Evolutionary conservation across 1,140 invertebrate species (phyloP), one percentile per base, ranked within the genome.

Genomic region (Papilio dardanus): DNA sequence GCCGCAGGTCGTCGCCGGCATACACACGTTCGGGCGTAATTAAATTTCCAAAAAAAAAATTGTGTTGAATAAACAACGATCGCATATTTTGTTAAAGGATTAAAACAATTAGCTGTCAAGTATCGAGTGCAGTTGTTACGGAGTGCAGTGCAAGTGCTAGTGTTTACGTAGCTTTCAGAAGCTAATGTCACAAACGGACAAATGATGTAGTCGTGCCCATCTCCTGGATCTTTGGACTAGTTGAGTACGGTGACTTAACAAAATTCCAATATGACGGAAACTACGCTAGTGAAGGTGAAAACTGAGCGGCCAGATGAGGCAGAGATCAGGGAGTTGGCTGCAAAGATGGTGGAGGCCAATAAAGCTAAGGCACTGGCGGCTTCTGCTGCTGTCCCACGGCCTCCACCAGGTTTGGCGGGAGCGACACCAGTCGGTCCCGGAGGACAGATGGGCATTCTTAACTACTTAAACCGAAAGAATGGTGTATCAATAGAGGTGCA

Each of bases 321-420:
- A 74, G 97, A 98, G 92, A 98, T 98, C 88, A 94, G 95, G 83
- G 97, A 97, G 90, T 83, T 98, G 93, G 97, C 97, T 76, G 96
- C 96, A 81, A 97, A 97, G 92, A 96, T 98, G 95, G 95, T 96
- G 90, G 97, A 97, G 92, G 96, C 96, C 75, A 97, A 97, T 89
- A 97, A 96, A 90, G 96, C 96, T 81, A 97, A 97, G 94, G 86
- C 94, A 78, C 82, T 94, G 79, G 92, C 93, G 80, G 89, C 94
- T 65, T 87, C 93, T 74, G 89, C 91, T 74, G 88, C 92, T n/a
- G 91, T 92, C 31, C 87, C 90, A 65, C 88, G 82, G 76, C 87
- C 81, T 74, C 83, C 87, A 37, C 82, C 88, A 24, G 91, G 85
- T n/a, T 77, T 90, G 76, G 86, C 92, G 81, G 93, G 91, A 71